Evolutionary conservation across 2,113 vertebrate genomes (phyloP).

Genomic region (Orycteropus afer): DNA sequence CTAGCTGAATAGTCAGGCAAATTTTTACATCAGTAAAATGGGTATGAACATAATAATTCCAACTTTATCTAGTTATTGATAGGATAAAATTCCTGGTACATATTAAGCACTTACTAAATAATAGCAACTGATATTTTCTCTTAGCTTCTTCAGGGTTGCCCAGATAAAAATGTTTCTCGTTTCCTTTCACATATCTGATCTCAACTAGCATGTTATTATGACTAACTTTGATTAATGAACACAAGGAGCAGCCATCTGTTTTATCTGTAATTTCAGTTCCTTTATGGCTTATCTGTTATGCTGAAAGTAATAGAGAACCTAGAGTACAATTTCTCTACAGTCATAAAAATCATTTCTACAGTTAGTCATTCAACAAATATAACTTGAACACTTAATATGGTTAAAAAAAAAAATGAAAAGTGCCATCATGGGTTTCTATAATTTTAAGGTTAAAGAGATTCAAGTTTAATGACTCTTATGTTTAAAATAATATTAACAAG

Average conservation of each 20-base stretch:
- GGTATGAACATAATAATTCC: not conserved
- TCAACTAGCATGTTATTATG: constrained; percentile 23
- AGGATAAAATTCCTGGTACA: not conserved
- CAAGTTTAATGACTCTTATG: not conserved
- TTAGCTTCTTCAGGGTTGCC: not conserved
- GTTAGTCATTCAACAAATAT: not conserved
- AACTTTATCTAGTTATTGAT: not conserved
- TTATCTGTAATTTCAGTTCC: not conserved
- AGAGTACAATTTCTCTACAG: not conserved
- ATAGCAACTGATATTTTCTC: not conserved
- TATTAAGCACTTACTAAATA: constrained; percentile 20
- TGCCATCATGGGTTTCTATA: not conserved
- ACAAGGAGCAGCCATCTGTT: not conserved
- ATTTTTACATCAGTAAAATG: not conserved
- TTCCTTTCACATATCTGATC: not conserved
- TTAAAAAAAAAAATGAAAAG: not conserved
- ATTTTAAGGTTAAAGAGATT: not conserved
- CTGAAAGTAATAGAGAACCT: not conserved
- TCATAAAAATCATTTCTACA: not conserved
- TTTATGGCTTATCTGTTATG: not conserved
- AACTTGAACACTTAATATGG: not conserved
- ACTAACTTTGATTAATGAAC: constrained; percentile 34
- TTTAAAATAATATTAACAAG: constrained; percentile 43
- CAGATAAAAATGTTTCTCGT: not conserved
- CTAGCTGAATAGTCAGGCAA: not conserved